phyloP scores from a whole-genome alignment of 1,140 invertebrate genomes.

The Papilio machaon region DNA sequence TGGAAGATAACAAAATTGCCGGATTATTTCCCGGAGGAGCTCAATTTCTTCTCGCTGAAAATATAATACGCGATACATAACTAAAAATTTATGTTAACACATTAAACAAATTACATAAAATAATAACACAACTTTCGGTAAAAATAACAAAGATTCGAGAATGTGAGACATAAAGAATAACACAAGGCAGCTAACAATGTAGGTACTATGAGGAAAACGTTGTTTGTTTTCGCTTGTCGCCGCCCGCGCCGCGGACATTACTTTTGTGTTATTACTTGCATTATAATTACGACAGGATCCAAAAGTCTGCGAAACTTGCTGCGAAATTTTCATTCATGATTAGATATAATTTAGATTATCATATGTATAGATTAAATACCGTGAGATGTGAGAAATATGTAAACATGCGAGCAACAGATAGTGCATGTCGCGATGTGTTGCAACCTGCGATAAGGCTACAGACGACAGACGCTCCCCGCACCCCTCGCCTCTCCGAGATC shows the following conservation, averaged over 20 bases:
- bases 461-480: not conserved
- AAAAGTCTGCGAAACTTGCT: not conserved
- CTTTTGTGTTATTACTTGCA: not conserved
- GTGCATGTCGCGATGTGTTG: slow-evolving; percentile 1
- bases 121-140: not conserved
- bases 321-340: not conserved
- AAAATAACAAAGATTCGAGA: not conserved
- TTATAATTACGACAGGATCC: not conserved
- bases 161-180: not conserved
- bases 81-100: not conserved
- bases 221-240: not conserved
- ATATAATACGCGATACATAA: no score
- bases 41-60: no score
- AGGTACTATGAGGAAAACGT: not conserved
- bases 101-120: not conserved
- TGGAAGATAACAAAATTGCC: no score
- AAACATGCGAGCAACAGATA: slow-evolving; percentile 2
- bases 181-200: not conserved
- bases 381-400: not conserved
- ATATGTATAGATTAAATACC: not conserved
- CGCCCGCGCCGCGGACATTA: not conserved
- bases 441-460: slow-evolving; percentile 18
- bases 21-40: no score
- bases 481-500: not conserved
- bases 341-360: not conserved